Percentiles rank a stretch among this genome's conserved stretches.
These are phyloP conservation scores for Ptychadena robeensis DNA, from an alignment of 2,797 vertebrate genomes.

Conservation along the genomic window DNA sequence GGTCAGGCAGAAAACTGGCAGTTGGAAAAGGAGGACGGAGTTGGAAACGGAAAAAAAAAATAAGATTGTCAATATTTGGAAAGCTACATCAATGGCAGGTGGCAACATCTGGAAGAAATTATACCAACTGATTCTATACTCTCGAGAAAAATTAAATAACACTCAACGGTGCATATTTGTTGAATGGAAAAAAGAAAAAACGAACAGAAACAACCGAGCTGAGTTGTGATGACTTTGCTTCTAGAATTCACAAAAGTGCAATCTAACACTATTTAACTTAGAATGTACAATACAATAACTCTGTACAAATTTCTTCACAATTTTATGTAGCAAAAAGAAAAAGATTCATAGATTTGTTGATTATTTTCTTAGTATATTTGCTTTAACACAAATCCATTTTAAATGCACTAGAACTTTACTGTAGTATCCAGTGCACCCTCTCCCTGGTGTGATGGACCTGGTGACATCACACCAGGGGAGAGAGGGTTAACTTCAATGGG, in stretches of 20 bases:
- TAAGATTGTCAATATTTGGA: slow-evolving; percentile 61
- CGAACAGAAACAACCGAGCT: slow-evolving; percentile 9
- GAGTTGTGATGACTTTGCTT: slow-evolving; percentile 9
- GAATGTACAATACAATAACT: not conserved
- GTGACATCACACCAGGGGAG: too few species aligned
- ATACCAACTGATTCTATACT: slow-evolving; percentile 36
- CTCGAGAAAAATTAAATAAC: slow-evolving; percentile 54
- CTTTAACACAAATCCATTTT: too few species aligned
- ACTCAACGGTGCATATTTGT: slow-evolving; percentile 50
- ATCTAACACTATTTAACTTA: not conserved
- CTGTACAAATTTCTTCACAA: not conserved
- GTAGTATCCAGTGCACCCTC: too few species aligned
- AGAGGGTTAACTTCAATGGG: too few species aligned
- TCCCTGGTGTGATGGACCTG: too few species aligned
- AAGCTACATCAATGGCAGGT: slow-evolving; percentile 47
- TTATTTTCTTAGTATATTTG: too few species aligned
- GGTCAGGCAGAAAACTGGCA: slow-evolving; percentile 61
- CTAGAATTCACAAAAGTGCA: not conserved
- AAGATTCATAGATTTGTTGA: too few species aligned
- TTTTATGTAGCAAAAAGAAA: not conserved
- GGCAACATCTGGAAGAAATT: slow-evolving; percentile 56
- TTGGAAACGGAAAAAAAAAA: slow-evolving; percentile 25
- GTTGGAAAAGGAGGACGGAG: slow-evolving; percentile 20
- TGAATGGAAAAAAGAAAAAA: slow-evolving; percentile 28
- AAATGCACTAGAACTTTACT: too few species aligned